A percentile compares a stretch with the other conserved stretches of the same genome.
phyloP scores from a whole-genome alignment of 35 echinoderm and acorn worm genomes.

The Ptychodera flava region DNA sequence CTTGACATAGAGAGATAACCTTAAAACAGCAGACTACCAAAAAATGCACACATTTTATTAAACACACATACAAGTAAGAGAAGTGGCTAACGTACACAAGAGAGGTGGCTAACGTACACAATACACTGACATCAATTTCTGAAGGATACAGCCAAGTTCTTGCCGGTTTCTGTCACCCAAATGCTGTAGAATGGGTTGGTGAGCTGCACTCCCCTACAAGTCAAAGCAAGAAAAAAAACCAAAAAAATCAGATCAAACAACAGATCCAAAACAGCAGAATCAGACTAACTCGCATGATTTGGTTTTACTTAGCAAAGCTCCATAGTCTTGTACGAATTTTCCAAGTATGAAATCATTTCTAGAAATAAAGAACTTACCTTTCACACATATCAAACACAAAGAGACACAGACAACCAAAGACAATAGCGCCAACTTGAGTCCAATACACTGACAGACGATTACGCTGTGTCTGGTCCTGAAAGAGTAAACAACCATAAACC shows the following conservation, averaged over 20 bases:
- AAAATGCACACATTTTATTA: too few species aligned
- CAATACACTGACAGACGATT: slow-evolving; percentile 68
- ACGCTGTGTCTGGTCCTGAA: slow-evolving; percentile 45
- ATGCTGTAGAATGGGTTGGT: slow-evolving; percentile 84
- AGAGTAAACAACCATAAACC: too few species aligned
- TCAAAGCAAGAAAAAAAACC: slow-evolving; percentile 6
- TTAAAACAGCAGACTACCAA: too few species aligned
- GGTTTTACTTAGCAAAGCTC: too few species aligned
- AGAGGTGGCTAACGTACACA: too few species aligned
- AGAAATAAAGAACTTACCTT: slow-evolving; percentile 19
- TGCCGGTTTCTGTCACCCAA: slow-evolving; percentile 82
- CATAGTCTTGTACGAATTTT: too few species aligned
- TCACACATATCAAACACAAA: slow-evolving; percentile 71
- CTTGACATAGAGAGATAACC: too few species aligned
- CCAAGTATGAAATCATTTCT: background rate
- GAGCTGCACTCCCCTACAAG: slow-evolving; percentile 80
- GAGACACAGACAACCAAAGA: slow-evolving; percentile 54
- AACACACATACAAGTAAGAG: too few species aligned
- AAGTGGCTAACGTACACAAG: too few species aligned
- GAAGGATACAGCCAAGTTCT: slow-evolving; percentile 93
- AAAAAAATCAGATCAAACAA: too few species aligned
- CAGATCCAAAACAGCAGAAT: too few species aligned
- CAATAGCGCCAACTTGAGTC: slow-evolving; percentile 58
- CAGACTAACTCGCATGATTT: too few species aligned
- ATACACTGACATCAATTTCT: background rate